phyloP scores from a whole-genome alignment of 2,113 vertebrate genomes.

The Silurus meridionalis region DNA sequence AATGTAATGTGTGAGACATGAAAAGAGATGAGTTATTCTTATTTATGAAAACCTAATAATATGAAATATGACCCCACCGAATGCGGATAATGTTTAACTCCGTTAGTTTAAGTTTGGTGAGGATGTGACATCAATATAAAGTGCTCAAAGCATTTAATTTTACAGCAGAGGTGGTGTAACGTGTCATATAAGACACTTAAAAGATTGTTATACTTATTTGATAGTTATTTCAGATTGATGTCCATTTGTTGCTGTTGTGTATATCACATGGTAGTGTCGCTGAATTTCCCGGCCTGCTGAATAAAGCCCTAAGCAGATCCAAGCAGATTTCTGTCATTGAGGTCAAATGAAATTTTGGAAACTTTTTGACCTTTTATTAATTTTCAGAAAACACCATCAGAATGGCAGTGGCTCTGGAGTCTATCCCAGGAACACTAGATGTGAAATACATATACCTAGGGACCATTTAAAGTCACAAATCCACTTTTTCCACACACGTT shows the following conservation, averaged over 20 bases:
- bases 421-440: not conserved
- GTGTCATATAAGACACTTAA: not conserved
- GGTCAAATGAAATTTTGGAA: not conserved
- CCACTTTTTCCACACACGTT: not conserved
- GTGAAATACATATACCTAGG: not conserved
- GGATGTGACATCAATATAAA: not conserved
- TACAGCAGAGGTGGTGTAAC: not conserved
- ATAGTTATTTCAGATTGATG: constrained; percentile 9
- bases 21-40: not conserved
- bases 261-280: not conserved
- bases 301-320: constrained; percentile 27
- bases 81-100: not conserved
- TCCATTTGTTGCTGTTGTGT: constrained; percentile 18
- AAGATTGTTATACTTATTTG: constrained; percentile 1
- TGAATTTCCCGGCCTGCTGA: constrained; percentile 7
- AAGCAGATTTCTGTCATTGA: not conserved
- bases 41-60: constrained; percentile 20
- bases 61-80: constrained; percentile 11
- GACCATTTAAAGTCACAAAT: not conserved
- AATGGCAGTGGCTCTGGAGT: not conserved
- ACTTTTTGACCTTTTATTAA: not conserved
- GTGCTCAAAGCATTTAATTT: not conserved
- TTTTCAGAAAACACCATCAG: not conserved
- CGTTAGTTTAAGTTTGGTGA: not conserved
- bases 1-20: not conserved